Percentiles rank a stretch among this genome's conserved stretches.
phyloP scores from a whole-genome alignment of 2,888 invertebrate genomes.

The Helleia helle region DNA sequence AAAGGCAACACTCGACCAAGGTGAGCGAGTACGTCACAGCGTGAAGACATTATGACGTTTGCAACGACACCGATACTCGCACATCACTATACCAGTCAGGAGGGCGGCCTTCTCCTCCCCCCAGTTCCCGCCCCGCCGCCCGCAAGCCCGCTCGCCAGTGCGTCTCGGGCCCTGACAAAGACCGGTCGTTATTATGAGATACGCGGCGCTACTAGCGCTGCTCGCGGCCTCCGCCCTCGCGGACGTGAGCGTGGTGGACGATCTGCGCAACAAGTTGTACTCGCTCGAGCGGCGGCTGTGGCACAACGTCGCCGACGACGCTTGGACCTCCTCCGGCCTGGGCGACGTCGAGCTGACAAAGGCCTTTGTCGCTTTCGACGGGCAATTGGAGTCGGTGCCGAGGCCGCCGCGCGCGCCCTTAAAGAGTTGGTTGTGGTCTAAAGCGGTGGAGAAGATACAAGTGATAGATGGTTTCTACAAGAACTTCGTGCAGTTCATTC shows the following conservation, averaged over 20 bases:
- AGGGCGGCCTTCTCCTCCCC: no score
- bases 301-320: conserved; percentile 53
- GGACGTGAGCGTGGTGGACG: conserved; percentile 68
- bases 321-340: conserved; percentile 43
- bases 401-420: conserved; percentile 35
- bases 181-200: conserved; percentile 38
- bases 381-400: conserved; percentile 53
- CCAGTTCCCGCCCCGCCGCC: no score
- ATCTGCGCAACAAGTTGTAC: conserved; percentile 74
- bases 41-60: no score
- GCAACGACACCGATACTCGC: no score
- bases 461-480: conserved; percentile 79
- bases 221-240: conserved; percentile 30
- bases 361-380: conserved; percentile 71
- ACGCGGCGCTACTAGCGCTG: conserved; percentile 43
- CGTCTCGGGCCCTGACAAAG: conserved; percentile 37
- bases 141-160: no score
- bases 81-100: no score
- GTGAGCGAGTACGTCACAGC: no score
- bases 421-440: conserved; percentile 77
- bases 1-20: no score
- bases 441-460: conserved; percentile 74
- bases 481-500: conserved; percentile 76
- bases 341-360: conserved; percentile 74
- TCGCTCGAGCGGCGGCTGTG: conserved; percentile 71